Base-by-base conservation (phyloP, 1,140 invertebrate genomes). In the Pseudomyrmex sp. region DNA sequence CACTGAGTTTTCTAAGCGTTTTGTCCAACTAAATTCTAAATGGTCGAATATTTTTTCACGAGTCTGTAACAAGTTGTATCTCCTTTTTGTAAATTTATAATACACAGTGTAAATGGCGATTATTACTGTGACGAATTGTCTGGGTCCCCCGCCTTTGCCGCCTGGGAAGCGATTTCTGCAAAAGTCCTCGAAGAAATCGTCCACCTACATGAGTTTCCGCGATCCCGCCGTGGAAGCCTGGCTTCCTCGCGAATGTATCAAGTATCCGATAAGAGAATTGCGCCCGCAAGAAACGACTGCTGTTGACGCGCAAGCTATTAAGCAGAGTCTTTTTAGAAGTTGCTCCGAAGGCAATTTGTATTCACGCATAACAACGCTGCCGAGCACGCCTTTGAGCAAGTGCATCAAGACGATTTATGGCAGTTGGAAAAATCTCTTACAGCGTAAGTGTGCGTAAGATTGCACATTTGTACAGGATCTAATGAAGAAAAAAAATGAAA, bases 201-300 rank as follows among this genome's bases (percentile, higher is more conserved):
- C 95, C 68, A 95, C 94, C 26, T 95, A 95, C 86, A 91, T 91
- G 54, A 95, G 95, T 85, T 95, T 95, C 87, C 93, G 93, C n/a
- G 95, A 95, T 79, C 94, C 94, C 15, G 94, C 94, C 12, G 87
- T 94, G 23, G 93, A 94, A 73, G 91, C 91, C 46, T 94, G 94
- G 92, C 91, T 93, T 15, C 91, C 91, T 8, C 83, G 66, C 85
- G 83, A 85, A 56, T 82, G 88, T 61, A 26, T 87, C 70, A 87
- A 87, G 13, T 46, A 52, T 59, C 46, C 69, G 9, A 90, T 82
- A 74, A 44, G 69, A 56, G 86, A 62, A 4, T 52, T 74, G 8
- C 44, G 59, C 0, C 23, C 54, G 4, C 50, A 65, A 9, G 83
- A 85, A n/a, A 46, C 56, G 18, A 59, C 61, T 12, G n/a, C 61